Percentiles rank a stretch among this genome's conserved stretches.
Evolutionary conservation across 2,888 invertebrate genomes (phyloP).

Genomic region (Tolmerus cingulatus): DNA sequence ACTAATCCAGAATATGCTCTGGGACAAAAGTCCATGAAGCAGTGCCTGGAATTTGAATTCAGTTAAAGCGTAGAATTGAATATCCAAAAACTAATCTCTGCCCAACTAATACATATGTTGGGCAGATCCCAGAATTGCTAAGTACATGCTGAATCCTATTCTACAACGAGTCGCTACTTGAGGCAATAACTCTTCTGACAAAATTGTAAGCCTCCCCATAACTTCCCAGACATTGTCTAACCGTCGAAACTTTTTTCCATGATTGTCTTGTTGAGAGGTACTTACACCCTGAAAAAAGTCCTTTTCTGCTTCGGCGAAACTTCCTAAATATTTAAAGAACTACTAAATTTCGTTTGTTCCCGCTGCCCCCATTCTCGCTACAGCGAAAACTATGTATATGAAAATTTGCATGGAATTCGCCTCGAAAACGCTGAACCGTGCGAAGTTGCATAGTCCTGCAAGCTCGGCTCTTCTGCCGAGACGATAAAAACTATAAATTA

Average conservation of each 20-base stretch:
- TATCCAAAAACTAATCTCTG: not conserved
- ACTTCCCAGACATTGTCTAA: not conserved
- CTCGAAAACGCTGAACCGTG: not conserved
- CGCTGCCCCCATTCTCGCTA: not conserved
- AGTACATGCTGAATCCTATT: not conserved
- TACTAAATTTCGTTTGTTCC: not conserved
- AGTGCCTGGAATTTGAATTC: not conserved
- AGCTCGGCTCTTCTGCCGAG: not conserved
- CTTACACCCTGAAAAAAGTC: not conserved
- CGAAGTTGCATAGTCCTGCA: not conserved
- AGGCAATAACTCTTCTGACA: not conserved
- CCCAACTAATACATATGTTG: not conserved
- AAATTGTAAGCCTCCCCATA: not conserved
- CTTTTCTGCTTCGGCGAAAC: not conserved
- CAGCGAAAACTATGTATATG: not conserved
- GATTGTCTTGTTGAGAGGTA: not conserved
- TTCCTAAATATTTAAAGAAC: not conserved
- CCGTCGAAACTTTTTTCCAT: not conserved
- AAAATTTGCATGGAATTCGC: not conserved
- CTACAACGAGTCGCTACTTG: not conserved
- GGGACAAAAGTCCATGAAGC: not conserved
- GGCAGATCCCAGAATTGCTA: not conserved
- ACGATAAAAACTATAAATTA: slow-evolving; percentile 9
- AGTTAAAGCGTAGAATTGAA: not conserved
- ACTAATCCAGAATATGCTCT: not conserved